A percentile compares a stretch with the other conserved stretches of the same genome.
These are phyloP conservation scores for Scaptomyza cyrtandrae DNA, from an alignment of 2,888 invertebrate genomes.

Conservation along the genomic window DNA sequence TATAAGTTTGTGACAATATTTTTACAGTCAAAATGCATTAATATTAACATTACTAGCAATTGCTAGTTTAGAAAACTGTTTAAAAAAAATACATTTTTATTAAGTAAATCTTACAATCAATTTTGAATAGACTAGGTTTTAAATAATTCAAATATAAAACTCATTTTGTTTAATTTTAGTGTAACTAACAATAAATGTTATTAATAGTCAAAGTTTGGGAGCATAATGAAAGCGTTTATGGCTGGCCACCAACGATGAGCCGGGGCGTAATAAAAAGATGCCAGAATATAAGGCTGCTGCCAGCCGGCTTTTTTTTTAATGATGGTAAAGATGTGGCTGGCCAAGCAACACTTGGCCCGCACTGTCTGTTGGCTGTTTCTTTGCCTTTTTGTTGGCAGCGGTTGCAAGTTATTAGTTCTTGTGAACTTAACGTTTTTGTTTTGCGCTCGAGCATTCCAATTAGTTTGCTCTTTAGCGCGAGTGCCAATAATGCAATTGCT, in stretches of 20 bases:
- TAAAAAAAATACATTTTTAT: not conserved
- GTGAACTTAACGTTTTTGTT: conserved; percentile 29
- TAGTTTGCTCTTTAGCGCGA: conserved; percentile 24
- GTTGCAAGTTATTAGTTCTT: conserved; percentile 55
- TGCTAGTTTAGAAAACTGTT: no score
- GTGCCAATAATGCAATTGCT: not conserved
- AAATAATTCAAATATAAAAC: no score
- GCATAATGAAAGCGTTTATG: not conserved
- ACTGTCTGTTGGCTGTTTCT: not conserved
- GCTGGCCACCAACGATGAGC: not conserved
- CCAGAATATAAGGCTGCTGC: conserved; percentile 15
- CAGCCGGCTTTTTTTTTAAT: conserved; percentile 5
- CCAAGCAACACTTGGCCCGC: not conserved
- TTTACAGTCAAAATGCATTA: no score
- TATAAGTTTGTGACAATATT: no score
- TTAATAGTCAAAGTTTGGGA: not conserved
- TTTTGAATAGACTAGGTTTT: no score
- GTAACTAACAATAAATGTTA: no score
- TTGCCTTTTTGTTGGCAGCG: not conserved
- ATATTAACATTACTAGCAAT: no score
- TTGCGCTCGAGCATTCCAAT: conserved; percentile 50
- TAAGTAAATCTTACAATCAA: no score
- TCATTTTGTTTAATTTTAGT: no score
- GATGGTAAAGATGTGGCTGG: conserved; percentile 33
- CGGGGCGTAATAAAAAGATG: not conserved